These are phyloP conservation scores for Phoxinus dragarum DNA, from an alignment of 2,797 vertebrate genomes.

Conservation along the genomic window DNA sequence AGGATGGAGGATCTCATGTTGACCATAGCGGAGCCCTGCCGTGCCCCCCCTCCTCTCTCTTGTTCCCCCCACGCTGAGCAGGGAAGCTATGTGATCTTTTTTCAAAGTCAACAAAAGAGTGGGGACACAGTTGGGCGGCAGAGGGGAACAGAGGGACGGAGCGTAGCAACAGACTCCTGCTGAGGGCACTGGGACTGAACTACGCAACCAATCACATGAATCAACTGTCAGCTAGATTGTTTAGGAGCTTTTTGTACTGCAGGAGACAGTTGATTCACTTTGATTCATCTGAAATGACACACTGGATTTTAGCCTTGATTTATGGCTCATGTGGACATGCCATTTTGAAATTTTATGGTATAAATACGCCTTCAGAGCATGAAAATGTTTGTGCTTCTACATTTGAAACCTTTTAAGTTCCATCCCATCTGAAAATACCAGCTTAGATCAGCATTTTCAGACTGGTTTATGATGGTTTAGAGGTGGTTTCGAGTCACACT, in stretches of 20 bases:
- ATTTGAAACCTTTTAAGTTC: not conserved
- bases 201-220: slow-evolving; percentile 50
- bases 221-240: slow-evolving; percentile 43
- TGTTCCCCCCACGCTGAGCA: slow-evolving; percentile 64
- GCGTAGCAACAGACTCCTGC: slow-evolving; percentile 79
- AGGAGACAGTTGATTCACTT: slow-evolving; percentile 25
- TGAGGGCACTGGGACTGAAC: slow-evolving; percentile 64
- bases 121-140: slow-evolving; percentile 76
- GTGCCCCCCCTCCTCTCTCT: slow-evolving; percentile 59
- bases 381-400: not conserved
- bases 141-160: slow-evolving; percentile 72
- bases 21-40: slow-evolving; percentile 69
- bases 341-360: not conserved
- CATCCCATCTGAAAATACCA: not conserved
- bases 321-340: slow-evolving; percentile 1
- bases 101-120: slow-evolving; percentile 80
- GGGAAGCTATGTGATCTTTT: slow-evolving; percentile 81
- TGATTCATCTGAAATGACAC: slow-evolving; percentile 23
- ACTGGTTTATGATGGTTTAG: not conserved
- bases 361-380: not conserved
- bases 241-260: slow-evolving; percentile 32
- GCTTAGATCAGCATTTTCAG: slow-evolving; percentile 9
- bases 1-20: slow-evolving; percentile 62
- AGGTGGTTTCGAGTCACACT: not conserved
- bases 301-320: slow-evolving; percentile 8